Base-by-base conservation (phyloP, 2,113 vertebrate genomes). In the Engraulis encrasicolus region DNA sequence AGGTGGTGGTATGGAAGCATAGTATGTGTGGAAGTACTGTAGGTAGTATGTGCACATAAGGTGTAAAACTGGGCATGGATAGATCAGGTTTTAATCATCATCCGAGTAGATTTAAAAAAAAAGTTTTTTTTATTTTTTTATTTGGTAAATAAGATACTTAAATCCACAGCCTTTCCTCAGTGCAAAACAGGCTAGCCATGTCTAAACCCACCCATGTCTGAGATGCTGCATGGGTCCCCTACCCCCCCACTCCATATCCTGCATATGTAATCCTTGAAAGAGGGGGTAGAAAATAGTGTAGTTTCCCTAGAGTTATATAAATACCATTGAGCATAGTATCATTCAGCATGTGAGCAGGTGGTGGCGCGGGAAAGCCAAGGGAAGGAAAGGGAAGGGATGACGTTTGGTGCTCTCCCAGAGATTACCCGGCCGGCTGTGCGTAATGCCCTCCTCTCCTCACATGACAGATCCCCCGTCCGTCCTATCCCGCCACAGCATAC, bases 281-380 rank as follows among this genome's bases (percentile, higher is more conserved):
- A 71, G 27, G 4, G 66, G 31, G 66, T 6, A 74, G n/a, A 74
- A 7, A 74, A 74, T 74, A 74, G 66, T 17, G 15, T 34, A 74
- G 66, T 74, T 74, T 31, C 23, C 31, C 31, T n/a, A 34, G 12
- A 74, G 66, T 74, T 74, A 74, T 31, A 74, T 74, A 74, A 74
- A 74, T 74, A 74, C 2, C 66, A 74, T 17, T 74, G 66, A 74
- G 66, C 3, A 23, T 74, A 74, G 66, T 74, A 74, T 12, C 12
- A 15, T 34, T 74, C 31, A 14, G 66, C 66, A 74, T 74, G 66
- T 74, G 66, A 74, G 66, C 66, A 34, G 66, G 31, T 14, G 15
- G 2, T 34, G n/a, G n/a, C n/a, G n/a, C n/a, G n/a, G n/a, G n/a
- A n/a, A n/a, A n/a, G n/a, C n/a, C n/a, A n/a, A n/a, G n/a, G n/a